Evolutionary conservation across 2,113 vertebrate species (phyloP).

Genomic region (Siphamia tubifer): DNA sequence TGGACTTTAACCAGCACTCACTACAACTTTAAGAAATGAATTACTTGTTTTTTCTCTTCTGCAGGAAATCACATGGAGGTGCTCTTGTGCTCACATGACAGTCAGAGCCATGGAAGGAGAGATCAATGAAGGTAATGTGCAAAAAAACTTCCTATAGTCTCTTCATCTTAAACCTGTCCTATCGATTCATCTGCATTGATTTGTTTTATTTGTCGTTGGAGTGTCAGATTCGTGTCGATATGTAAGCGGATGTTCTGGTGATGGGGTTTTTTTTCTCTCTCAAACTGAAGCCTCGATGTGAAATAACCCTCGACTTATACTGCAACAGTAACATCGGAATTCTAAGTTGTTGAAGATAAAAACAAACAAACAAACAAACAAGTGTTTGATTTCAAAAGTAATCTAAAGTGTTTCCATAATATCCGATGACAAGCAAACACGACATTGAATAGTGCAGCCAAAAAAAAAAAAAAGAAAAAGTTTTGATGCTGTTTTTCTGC

Average conservation of each 20-base stretch:
- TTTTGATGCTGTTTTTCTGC: constrained; percentile 10
- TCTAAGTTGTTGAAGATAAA: neutral
- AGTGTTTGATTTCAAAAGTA: too few species aligned
- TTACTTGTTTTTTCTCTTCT: constrained; percentile 63
- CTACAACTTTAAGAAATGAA: constrained; percentile 78
- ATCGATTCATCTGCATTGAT: neutral
- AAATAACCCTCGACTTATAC: constrained; percentile 21
- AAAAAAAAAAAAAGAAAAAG: neutral
- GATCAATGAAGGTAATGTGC: constrained; percentile 80
- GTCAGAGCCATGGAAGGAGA: constrained; percentile 77
- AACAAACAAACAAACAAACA: too few species aligned
- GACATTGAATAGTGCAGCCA: neutral
- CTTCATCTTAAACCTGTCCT: neutral
- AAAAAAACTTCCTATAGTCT: neutral
- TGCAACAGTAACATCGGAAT: constrained; percentile 32
- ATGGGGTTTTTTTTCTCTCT: neutral
- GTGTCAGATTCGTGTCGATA: neutral
- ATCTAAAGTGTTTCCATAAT: neutral
- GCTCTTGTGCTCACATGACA: constrained; percentile 81
- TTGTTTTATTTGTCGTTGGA: neutral
- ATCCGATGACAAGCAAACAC: neutral
- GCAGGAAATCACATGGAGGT: constrained; percentile 86
- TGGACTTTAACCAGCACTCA: constrained; percentile 59
- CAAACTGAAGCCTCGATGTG: neutral
- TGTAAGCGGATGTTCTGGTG: neutral